A percentile compares a stretch with the other conserved stretches of the same genome.
These are phyloP conservation scores for Xenopus petersii DNA, from an alignment of 2,797 vertebrate genomes.

Conservation along the genomic window DNA sequence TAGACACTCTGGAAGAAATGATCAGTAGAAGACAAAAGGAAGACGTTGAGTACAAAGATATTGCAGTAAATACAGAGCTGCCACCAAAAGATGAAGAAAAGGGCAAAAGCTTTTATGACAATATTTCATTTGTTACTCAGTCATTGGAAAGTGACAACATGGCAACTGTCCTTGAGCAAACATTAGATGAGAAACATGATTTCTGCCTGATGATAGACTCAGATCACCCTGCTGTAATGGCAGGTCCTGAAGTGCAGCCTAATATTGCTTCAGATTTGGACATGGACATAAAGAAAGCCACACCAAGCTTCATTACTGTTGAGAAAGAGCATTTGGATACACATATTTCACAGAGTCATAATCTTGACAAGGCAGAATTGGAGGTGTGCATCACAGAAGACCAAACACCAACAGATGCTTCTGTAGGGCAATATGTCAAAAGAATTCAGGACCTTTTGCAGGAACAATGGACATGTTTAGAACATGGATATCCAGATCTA, in stretches of 20 bases:
- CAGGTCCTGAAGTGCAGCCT: neutral
- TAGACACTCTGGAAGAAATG: slow-evolving; percentile 53
- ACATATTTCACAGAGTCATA: neutral
- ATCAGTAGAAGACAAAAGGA: slow-evolving; percentile 21
- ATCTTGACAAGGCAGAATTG: neutral
- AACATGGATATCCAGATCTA: slow-evolving; percentile 77
- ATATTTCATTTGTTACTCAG: slow-evolving; percentile 49
- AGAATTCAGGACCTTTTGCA: slow-evolving; percentile 92
- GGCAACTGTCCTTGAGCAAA: neutral
- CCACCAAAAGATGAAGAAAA: neutral
- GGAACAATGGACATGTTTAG: slow-evolving; percentile 93
- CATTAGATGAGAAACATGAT: slow-evolving; percentile 30
- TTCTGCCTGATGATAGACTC: neutral
- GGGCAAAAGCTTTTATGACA: slow-evolving; percentile 62
- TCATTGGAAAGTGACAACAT: slow-evolving; percentile 41
- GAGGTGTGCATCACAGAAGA: slow-evolving; percentile 20
- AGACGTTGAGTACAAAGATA: slow-evolving; percentile 52
- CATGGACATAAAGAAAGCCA: slow-evolving; percentile 57
- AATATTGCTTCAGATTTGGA: neutral
- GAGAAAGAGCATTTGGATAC: neutral
- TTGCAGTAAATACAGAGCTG: slow-evolving; percentile 63
- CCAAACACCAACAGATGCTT: slow-evolving; percentile 70
- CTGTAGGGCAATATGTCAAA: slow-evolving; percentile 87
- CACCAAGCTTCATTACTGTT: neutral
- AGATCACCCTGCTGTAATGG: slow-evolving; percentile 17